Base-by-base conservation (phyloP, 2,888 invertebrate genomes). In the Willowsia nigromaculata region DNA sequence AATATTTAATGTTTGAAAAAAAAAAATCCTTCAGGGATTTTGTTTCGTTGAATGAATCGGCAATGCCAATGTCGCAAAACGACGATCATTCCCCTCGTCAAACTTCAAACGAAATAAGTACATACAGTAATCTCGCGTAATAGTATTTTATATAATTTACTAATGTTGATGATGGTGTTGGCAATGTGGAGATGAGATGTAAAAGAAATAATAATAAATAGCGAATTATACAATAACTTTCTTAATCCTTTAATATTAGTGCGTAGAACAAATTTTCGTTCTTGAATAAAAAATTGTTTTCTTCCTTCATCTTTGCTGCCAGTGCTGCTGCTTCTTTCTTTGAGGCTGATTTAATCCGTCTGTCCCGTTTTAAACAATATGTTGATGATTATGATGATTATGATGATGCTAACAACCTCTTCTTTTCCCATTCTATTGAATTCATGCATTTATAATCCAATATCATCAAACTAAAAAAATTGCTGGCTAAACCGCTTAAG, bases 341-440 rank as follows among this genome's bases (percentile, higher is more conserved):
- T 76, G 74, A n/a, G n/a, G 7, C 25, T 78, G 40, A 37, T 65
- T 68, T 80, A 86, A 80, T 86, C 80, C 86, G 37, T 43, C 43
- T 68, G 84, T 56, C 82, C 82, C 87, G 87, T 87, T 81, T 87
- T 74, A 87, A 87, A 87, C 87, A 81, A 87, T 71, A 40, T 74
- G 68, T 13, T 37, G 68, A 47, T 53, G 76, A 53, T 71, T 22
- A 43, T 71, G 40, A 71, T 40, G 40, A 43, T 40, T 13, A 37
- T n/a, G 33, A 40, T 11, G 40, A 71, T 71, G 71, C 43, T 71
- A 71, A 71, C 43, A 71, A 71, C 71, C 71, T 43, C 71, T 71
- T 43, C 18, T 65, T 22, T 7, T 68, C 33, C 37, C 43, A 71
- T 43, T 43, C 71, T 43, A 22, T 43, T 76, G 50, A 47, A 82